Evolutionary conservation across 2,797 vertebrate species (phyloP).

Genomic region (Pachyuromys duprasi): DNA sequence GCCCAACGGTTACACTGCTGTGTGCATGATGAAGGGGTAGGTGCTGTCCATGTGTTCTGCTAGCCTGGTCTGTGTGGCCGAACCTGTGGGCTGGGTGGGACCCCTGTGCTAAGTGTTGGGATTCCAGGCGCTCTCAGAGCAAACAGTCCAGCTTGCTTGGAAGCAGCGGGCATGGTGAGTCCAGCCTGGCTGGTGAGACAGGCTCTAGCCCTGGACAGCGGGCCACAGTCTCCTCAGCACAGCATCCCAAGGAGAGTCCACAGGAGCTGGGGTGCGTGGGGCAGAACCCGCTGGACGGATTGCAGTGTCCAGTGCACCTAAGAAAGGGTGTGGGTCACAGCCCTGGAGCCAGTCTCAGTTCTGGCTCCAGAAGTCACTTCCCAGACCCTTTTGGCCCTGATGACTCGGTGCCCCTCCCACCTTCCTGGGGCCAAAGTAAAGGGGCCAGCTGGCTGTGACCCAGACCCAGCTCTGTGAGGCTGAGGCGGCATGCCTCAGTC

Average conservation of each 20-base stretch:
- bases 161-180: not conserved
- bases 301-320: not conserved
- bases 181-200: not conserved
- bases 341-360: not conserved
- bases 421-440: not conserved
- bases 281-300: not conserved
- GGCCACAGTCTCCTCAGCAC: not conserved
- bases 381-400: not conserved
- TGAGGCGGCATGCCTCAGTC: not conserved
- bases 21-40: not conserved
- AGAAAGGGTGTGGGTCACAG: not conserved
- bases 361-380: conserved; percentile 2
- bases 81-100: not conserved
- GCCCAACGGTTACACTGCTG: not conserved
- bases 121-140: not conserved
- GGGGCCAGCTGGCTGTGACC: not conserved
- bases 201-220: not conserved
- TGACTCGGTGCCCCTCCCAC: not conserved
- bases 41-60: not conserved
- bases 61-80: not conserved
- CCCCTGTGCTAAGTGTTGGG: not conserved
- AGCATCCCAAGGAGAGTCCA: not conserved
- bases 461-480: not conserved
- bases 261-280: not conserved
- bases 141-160: not conserved